Percentiles rank a stretch among this genome's conserved stretches.
Evolutionary conservation across 2,888 invertebrate species (phyloP).

Genomic region (Andrena hattorfiana): DNA sequence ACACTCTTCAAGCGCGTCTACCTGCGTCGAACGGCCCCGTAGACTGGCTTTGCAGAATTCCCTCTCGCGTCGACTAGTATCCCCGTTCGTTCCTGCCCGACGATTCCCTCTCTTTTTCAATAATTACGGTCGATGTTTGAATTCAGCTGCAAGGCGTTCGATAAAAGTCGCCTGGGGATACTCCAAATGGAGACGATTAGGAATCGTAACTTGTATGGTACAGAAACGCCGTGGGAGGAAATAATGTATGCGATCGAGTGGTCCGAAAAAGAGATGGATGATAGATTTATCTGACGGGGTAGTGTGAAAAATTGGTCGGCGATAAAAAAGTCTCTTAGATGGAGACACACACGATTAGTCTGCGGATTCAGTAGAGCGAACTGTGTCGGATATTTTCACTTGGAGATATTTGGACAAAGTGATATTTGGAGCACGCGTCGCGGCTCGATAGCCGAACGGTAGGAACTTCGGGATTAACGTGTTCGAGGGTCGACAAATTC

Average conservation of each 20-base stretch:
- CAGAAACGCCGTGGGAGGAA: neutral
- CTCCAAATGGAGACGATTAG: conserved; percentile 3
- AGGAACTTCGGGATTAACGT: conserved; percentile 15
- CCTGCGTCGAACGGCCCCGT: conserved; percentile 22
- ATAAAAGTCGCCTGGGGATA: neutral
- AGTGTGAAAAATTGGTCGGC: neutral
- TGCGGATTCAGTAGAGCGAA: conserved; percentile 11
- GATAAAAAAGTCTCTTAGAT: neutral
- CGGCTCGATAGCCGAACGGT: neutral
- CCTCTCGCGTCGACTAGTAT: conserved; percentile 32
- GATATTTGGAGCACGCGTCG: neutral
- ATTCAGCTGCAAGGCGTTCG: neutral
- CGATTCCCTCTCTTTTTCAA: conserved; percentile 36
- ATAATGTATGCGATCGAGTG: neutral
- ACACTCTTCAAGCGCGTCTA: conserved; percentile 34
- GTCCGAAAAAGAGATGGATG: too few relatives aligned
- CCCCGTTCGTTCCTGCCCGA: neutral
- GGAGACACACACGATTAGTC: neutral
- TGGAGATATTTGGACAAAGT: neutral
- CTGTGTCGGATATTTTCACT: neutral
- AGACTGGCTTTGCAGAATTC: conserved; percentile 28
- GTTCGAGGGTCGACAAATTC: neutral
- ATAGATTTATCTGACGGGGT: neutral
- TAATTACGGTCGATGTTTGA: conserved; percentile 29
- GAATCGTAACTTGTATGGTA: neutral